These are phyloP conservation scores for Lathronympha strigana DNA, from an alignment of 2,888 invertebrate genomes.

Conservation along the genomic window DNA sequence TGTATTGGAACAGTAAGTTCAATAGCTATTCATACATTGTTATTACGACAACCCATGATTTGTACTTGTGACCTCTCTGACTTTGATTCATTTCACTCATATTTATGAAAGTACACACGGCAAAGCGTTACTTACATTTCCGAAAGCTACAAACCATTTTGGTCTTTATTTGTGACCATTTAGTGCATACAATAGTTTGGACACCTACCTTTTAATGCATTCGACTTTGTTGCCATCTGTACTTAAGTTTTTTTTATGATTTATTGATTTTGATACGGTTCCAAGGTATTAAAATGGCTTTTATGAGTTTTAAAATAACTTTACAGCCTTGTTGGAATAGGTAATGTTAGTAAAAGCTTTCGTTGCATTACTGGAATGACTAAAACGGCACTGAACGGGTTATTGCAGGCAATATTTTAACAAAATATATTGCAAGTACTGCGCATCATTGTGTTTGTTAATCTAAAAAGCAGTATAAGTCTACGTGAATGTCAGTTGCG, in stretches of 20 bases:
- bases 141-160: conserved; percentile 3
- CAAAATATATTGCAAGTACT: neutral
- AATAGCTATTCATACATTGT: conserved; percentile 42
- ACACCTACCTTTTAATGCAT: conserved; percentile 25
- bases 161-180: conserved; percentile 1
- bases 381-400: neutral
- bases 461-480: neutral
- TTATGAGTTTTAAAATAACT: conserved; percentile 39
- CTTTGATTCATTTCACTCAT: conserved; percentile 47
- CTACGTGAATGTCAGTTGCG: neutral
- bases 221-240: conserved; percentile 32
- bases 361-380: conserved; percentile 11
- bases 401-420: neutral
- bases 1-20: conserved; percentile 32
- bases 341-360: conserved; percentile 30
- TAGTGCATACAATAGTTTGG: conserved; percentile 11
- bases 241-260: conserved; percentile 41
- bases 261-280: conserved; percentile 42
- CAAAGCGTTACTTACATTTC: conserved; percentile 18
- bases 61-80: conserved; percentile 47
- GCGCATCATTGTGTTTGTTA: neutral
- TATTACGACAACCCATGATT: conserved; percentile 42
- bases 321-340: conserved; percentile 31
- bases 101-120: conserved; percentile 41
- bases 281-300: conserved; percentile 38